Evolutionary conservation across 23 tunicate species (phyloP).

Genomic region (Oikopleura albicans): DNA sequence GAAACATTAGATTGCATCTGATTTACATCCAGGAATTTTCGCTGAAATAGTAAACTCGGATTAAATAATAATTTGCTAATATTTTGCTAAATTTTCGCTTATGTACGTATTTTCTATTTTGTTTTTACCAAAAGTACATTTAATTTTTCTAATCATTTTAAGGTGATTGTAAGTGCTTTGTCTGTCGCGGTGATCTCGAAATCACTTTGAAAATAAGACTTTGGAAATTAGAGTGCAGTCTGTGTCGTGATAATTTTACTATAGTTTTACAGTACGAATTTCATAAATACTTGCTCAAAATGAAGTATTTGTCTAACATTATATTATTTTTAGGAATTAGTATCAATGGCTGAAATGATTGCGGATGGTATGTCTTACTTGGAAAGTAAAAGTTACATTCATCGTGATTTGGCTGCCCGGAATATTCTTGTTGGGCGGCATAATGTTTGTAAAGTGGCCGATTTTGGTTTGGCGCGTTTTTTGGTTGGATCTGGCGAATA

Average conservation of each 20-base stretch:
- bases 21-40: no score
- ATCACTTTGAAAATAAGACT: no score
- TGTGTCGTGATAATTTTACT: not conserved
- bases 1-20: no score
- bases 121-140: no score
- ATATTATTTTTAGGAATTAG: constrained; percentile 28
- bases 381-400: constrained; percentile 56
- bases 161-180: no score
- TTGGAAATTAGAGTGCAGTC: not conserved
- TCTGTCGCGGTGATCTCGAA: no score
- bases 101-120: no score
- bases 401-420: constrained; percentile 76
- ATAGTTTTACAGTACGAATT: not conserved
- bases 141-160: no score
- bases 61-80: no score
- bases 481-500: not conserved
- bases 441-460: constrained; percentile 90
- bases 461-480: constrained; percentile 65
- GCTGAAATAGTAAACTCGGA: no score
- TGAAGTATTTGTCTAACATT: not conserved
- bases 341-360: constrained; percentile 57
- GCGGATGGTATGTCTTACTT: constrained; percentile 91
- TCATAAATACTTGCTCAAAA: not conserved
- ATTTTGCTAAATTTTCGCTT: no score
- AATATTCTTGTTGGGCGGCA: constrained; percentile 70